Evolutionary conservation across 2,888 invertebrate species (phyloP), one percentile per base, ranked within the genome.

Genomic region (Agelastica alni): DNA sequence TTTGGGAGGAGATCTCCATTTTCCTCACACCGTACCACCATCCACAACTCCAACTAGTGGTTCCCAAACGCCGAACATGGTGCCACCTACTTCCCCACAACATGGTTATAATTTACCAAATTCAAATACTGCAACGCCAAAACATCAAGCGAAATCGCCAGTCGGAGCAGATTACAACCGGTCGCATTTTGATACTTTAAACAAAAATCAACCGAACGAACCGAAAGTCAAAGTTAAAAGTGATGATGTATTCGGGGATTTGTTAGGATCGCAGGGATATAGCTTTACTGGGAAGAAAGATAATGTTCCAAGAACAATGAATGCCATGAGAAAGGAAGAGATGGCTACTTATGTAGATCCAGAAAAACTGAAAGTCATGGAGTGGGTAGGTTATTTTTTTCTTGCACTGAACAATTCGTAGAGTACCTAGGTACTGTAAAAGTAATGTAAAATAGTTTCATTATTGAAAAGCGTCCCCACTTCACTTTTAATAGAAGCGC

Each of bases 271-370:
- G 63, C 94, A 94, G 72, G 93, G 92, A 0, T 95, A 94, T 71
- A 87, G 87, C 59, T 93, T 93, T 76, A 79, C 84, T 4, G 86
- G 86, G 39, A 89, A 87, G 67, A 83, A 80, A 57, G 85, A 87
- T 57, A 80, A 86, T 31, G 89, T 89, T 1, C 94, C 95, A 0
- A 83, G 85, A 64, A 94, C 95, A 1, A 93, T 96, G 68, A 96
- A 94, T 72, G 92, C 89, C 60, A 94, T 96, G 94, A 81, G 94
- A 17, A 93, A 93, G 71, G 91, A 88, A 60, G 91, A 93, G 66
- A 79, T 93, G 70, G 88, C 85, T 1, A 88, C 84, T 66, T 91
- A 91, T 52, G 93, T 93, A 89, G 96, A 96, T 78, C 96, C 96
- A 0, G 93, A 95, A 61, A 89, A 89, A 75, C 75, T 96, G 41